Evolutionary conservation across 2,888 invertebrate genomes (phyloP).

Genomic region (Drosophila nr. fundita): DNA sequence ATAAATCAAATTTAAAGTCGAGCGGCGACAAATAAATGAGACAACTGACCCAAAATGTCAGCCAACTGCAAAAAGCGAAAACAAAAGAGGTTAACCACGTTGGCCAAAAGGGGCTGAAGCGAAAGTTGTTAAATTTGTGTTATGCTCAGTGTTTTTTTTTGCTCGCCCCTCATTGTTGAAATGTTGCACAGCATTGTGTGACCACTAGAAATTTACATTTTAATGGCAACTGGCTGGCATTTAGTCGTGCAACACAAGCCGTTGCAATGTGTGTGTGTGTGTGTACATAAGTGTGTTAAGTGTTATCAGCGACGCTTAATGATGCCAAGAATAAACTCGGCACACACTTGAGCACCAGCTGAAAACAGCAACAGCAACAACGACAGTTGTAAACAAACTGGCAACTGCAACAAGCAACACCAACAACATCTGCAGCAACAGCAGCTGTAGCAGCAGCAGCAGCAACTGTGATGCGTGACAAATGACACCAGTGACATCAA

Average conservation of each 20-base stretch:
- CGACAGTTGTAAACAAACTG: conserved; percentile 51
- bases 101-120: conserved; percentile 36
- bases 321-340: conserved; percentile 78
- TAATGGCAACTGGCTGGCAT: conserved; percentile 69
- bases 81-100: conserved; percentile 32
- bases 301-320: conserved; percentile 74
- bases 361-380: conserved; percentile 21
- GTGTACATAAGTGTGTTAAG: conserved; percentile 65
- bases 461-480: conserved; percentile 68
- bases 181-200: conserved; percentile 62
- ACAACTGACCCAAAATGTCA: conserved; percentile 77
- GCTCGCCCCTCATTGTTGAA: conserved; percentile 39
- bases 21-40: conserved; percentile 71
- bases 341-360: conserved; percentile 52
- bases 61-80: conserved; percentile 55
- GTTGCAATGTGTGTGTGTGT: conserved; percentile 6
- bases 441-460: conserved; percentile 19
- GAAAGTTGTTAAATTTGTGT: conserved; percentile 57
- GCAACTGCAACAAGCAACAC: conserved; percentile 35
- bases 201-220: conserved; percentile 78
- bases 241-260: conserved; percentile 40
- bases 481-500: conserved; percentile 75
- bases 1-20: conserved; percentile 74
- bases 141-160: background rate
- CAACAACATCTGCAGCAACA: conserved; percentile 24